phyloP scores from a whole-genome alignment of 2,888 invertebrate species.

The Eupithecia inturbata region DNA sequence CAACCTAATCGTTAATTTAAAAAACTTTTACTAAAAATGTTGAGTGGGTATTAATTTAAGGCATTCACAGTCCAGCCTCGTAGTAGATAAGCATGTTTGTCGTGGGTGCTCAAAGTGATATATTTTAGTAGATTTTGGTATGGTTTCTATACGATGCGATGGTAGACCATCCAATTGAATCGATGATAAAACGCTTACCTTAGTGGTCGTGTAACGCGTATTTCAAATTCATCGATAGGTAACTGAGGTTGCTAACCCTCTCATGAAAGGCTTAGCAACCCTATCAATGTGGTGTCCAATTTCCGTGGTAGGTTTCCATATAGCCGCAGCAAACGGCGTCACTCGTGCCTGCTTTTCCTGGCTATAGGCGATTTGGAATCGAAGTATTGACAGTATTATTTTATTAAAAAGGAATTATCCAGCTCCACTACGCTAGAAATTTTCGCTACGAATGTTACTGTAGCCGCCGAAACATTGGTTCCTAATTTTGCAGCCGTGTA shows the following conservation, averaged over 20 bases:
- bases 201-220: neutral
- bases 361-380: neutral
- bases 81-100: too few relatives aligned
- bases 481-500: neutral
- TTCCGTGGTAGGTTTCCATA: slow-evolving; percentile 56
- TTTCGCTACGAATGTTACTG: neutral
- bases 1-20: too few relatives aligned
- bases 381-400: neutral
- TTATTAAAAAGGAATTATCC: neutral
- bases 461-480: neutral
- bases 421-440: neutral
- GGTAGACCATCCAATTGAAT: too few relatives aligned
- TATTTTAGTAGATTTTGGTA: too few relatives aligned
- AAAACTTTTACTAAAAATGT: too few relatives aligned
- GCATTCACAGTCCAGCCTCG: too few relatives aligned
- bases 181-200: too few relatives aligned
- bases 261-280: slow-evolving; percentile 9
- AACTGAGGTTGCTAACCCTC: slow-evolving; percentile 1
- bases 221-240: neutral
- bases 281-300: slow-evolving; percentile 57
- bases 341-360: slow-evolving; percentile 49
- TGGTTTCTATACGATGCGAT: too few relatives aligned
- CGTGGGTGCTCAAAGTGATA: too few relatives aligned
- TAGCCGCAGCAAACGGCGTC: slow-evolving; percentile 64
- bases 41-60: too few relatives aligned